Evolutionary conservation across 2,113 vertebrate genomes (phyloP).

Genomic region (Labrus mixtus): DNA sequence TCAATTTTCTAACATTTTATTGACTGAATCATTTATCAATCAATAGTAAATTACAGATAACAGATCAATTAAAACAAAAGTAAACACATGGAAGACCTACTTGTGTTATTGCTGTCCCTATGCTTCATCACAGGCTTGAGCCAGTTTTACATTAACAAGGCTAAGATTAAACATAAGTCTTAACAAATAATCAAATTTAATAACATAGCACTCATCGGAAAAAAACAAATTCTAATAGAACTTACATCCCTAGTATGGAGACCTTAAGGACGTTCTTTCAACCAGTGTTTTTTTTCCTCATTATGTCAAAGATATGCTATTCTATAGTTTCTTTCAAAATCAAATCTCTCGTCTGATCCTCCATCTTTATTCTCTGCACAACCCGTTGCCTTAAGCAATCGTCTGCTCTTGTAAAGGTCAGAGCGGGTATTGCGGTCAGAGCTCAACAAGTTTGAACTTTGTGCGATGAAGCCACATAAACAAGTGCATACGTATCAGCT

Average conservation of each 20-base stretch:
- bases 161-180: too few species aligned
- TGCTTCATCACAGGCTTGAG: too few species aligned
- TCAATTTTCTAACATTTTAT: too few species aligned
- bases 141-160: too few species aligned
- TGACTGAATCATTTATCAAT: too few species aligned
- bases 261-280: neutral
- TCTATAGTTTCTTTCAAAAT: neutral
- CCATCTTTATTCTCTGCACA: slow-evolving; percentile 6
- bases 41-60: too few species aligned
- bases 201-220: too few species aligned
- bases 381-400: neutral
- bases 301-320: neutral
- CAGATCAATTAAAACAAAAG: too few species aligned
- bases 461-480: neutral
- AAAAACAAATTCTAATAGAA: neutral
- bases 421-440: slow-evolving; percentile 8
- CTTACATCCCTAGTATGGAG: too few species aligned
- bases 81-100: too few species aligned
- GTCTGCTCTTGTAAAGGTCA: slow-evolving; percentile 6
- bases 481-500: neutral
- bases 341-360: neutral
- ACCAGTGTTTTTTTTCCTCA: neutral
- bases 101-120: too few species aligned
- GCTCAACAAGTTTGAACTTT: neutral
- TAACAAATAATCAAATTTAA: too few species aligned